phyloP scores from a whole-genome alignment of 1,140 invertebrate species.

The silkworm (Bombyx mori) region ASM3026992v2 NC_085114.1:15114501-15115000 shows the following conservation, averaged over 20 bases:
- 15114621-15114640: too few relatives aligned
- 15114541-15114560: too few relatives aligned
- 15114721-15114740: too few relatives aligned
- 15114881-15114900: constrained; percentile 41
- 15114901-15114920: constrained; percentile 34
- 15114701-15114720: too few relatives aligned
- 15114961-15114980: constrained; percentile 36
- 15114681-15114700: too few relatives aligned
- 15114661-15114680: too few relatives aligned
- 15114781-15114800: neutral
- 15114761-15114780: neutral
- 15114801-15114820: neutral
- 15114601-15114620: too few relatives aligned
- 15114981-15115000: constrained; percentile 27
- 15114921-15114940: constrained; percentile 23
- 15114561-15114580: too few relatives aligned
- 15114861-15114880: constrained; percentile 38
- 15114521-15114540: too few relatives aligned
- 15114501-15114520: neutral
- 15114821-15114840: constrained; percentile 21
- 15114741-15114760: too few relatives aligned
- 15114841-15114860: constrained; percentile 54
- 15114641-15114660: too few relatives aligned
- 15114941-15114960: constrained; percentile 21
- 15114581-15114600: too few relatives aligned